A percentile compares a stretch with the other conserved stretches of the same genome.
Conservation (phyloP, 2,113 vertebrate species). For the Myanophis thanlyinensis region DNA sequence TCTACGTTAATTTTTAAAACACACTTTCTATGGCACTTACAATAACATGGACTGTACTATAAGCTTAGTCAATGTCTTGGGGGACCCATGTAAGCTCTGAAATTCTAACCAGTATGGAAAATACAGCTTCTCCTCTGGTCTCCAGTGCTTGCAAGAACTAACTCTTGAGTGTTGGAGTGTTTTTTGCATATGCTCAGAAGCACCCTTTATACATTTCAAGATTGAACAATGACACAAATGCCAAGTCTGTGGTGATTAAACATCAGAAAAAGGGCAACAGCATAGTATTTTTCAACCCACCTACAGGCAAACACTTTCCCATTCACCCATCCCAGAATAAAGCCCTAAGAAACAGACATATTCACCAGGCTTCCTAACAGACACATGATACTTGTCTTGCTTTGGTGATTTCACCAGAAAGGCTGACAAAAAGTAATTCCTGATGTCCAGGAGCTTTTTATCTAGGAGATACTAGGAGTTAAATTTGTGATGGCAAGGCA, state of each 20-base stretch:
- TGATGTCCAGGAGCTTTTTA: background rate
- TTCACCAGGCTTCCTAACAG: background rate
- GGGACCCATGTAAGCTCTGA: background rate
- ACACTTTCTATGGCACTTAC: background rate
- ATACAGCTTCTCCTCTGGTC: background rate
- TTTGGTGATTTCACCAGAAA: background rate
- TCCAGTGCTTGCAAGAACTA: background rate
- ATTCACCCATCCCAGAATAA: background rate
- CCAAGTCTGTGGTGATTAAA: background rate
- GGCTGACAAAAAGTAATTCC: background rate
- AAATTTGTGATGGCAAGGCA: background rate
- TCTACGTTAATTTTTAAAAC: background rate
- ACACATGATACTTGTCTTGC: background rate
- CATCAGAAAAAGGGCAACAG: background rate
- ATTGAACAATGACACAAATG: background rate
- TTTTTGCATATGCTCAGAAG: background rate
- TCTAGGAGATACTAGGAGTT: background rate
- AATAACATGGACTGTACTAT: background rate
- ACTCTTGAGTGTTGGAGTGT: background rate
- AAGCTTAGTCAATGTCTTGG: background rate
- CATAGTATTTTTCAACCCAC: background rate
- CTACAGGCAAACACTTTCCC: background rate
- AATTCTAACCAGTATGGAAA: background rate
- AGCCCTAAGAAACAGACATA: background rate
- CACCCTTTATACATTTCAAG: background rate